A percentile compares a stretch with the other conserved stretches of the same genome.
These are phyloP conservation scores for Zeus faber DNA, from an alignment of 2,113 vertebrate species.

Conservation along the genomic window DNA sequence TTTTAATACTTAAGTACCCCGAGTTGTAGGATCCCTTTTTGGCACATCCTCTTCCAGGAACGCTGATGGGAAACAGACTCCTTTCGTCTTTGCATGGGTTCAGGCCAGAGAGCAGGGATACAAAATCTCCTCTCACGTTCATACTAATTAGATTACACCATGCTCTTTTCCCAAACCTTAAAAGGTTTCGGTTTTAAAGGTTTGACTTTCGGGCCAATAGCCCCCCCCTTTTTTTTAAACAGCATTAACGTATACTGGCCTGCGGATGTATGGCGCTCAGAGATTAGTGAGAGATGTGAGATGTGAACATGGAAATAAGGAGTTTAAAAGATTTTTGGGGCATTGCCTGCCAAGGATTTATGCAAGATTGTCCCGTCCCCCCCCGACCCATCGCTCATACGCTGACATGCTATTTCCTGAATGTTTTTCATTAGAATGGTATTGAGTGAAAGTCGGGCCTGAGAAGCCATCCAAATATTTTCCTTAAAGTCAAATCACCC, in stretches of 20 bases:
- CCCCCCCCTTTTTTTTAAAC: too few species aligned
- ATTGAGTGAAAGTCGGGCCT: constrained; percentile 12
- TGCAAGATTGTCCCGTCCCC: too few species aligned
- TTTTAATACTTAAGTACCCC: constrained; percentile 10
- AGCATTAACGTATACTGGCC: constrained; percentile 23
- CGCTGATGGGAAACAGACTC: constrained; percentile 20
- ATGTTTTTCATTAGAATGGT: too few species aligned
- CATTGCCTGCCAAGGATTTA: constrained; percentile 30
- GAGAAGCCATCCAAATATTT: constrained; percentile 37
- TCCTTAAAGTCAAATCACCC: constrained; percentile 16
- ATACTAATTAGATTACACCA: constrained; percentile 19
- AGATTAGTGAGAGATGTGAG: constrained; percentile 20
- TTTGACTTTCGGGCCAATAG: constrained; percentile 21
- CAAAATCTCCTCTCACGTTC: constrained; percentile 26
- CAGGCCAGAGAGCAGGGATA: constrained; percentile 11
- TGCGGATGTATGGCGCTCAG: constrained; percentile 16
- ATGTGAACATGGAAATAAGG: constrained; percentile 18
- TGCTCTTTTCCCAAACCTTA: constrained; percentile 15
- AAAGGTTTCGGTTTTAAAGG: constrained; percentile 23
- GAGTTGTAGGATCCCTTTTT: too few species aligned
- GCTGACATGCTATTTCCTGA: constrained; percentile 27
- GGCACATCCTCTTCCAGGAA: too few species aligned
- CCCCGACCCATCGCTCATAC: constrained; percentile 20
- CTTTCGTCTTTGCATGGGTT: constrained; percentile 6
- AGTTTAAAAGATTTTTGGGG: constrained; percentile 12